phyloP scores from a whole-genome alignment of 2,113 vertebrate genomes.

The Tenebrosternarchus preto region DNA sequence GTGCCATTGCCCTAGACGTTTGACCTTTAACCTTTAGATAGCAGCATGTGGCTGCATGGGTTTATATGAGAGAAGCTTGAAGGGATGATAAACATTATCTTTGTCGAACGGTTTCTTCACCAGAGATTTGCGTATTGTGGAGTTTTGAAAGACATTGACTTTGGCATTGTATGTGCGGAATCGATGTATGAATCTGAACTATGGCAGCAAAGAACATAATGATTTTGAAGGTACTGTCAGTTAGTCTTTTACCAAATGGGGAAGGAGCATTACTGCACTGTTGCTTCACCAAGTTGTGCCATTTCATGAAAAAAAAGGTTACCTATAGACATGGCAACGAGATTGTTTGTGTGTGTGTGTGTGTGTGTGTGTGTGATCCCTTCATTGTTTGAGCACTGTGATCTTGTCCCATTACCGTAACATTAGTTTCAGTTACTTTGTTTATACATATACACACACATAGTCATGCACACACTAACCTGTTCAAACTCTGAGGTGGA shows the following conservation, averaged over 20 bases:
- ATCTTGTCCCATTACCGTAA: neutral
- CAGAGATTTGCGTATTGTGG: conserved; percentile 10
- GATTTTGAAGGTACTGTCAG: neutral
- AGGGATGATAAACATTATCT: neutral
- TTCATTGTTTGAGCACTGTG: neutral
- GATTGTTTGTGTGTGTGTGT: neutral
- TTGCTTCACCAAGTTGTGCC: too few relatives aligned
- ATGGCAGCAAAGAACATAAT: neutral
- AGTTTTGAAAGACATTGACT: conserved; percentile 23
- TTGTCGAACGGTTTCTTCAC: conserved; percentile 10
- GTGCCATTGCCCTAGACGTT: neutral
- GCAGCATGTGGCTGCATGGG: neutral
- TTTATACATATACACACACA: neutral
- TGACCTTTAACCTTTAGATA: neutral
- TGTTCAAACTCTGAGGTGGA: conserved; percentile 8
- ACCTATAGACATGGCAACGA: too few relatives aligned
- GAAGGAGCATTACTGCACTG: neutral
- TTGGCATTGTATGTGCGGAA: conserved; percentile 2
- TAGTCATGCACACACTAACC: neutral
- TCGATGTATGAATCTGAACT: conserved; percentile 5
- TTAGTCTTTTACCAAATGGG: conserved; percentile 6
- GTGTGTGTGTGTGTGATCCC: neutral
- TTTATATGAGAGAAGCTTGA: neutral
- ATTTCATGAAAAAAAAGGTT: too few relatives aligned
- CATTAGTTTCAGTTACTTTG: neutral